Evolutionary conservation across 2,113 vertebrate species (phyloP).

Genomic region (Phaethornis superciliosus): DNA sequence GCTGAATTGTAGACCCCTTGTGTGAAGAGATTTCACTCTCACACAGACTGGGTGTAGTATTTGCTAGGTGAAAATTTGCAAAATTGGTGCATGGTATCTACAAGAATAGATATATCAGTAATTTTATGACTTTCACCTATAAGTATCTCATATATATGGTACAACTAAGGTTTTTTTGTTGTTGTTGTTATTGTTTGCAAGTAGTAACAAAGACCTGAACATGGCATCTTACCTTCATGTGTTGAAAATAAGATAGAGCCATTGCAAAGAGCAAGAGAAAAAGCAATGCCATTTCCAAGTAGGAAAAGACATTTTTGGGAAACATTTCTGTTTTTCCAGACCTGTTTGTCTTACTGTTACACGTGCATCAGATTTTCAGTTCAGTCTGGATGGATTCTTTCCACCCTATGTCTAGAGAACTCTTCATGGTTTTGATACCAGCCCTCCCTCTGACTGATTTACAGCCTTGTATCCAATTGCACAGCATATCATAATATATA

Average conservation of each 20-base stretch:
- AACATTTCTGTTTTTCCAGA: background rate
- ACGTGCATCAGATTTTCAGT: background rate
- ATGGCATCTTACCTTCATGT: background rate
- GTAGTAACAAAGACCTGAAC: background rate
- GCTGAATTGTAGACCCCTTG: fast-evolving
- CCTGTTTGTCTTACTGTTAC: background rate
- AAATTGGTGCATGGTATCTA: background rate
- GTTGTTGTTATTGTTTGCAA: background rate
- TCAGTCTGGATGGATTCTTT: background rate
- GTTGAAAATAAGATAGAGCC: background rate
- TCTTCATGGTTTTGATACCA: background rate
- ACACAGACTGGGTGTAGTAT: background rate
- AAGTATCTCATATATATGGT: background rate
- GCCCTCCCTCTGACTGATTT: background rate
- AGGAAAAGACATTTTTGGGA: background rate
- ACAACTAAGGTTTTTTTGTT: background rate
- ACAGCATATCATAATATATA: background rate
- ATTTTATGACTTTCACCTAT: background rate
- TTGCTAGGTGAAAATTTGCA: background rate
- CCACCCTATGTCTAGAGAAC: background rate
- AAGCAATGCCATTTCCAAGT: background rate
- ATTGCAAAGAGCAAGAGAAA: background rate
- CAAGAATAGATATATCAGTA: background rate
- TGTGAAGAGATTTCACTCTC: background rate
- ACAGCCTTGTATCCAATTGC: background rate